phyloP scores from a whole-genome alignment of 2,888 invertebrate species.

The Pelosia muscerda region DNA sequence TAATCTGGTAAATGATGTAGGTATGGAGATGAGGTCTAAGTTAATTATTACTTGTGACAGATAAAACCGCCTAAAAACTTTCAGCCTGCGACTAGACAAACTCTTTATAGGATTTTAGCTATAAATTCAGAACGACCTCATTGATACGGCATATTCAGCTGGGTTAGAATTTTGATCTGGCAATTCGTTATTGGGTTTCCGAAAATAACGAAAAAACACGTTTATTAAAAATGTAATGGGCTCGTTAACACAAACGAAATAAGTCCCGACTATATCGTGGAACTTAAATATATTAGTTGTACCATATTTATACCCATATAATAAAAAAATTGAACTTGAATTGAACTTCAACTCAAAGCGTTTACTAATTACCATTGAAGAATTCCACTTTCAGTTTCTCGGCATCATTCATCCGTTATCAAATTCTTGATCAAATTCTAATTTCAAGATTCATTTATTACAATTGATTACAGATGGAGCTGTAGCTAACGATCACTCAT shows the following conservation, averaged over 20 bases:
- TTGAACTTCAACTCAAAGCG: no score
- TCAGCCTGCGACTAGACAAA: background rate
- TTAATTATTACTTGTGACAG: slow-evolving; percentile 2
- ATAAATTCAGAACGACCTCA: background rate
- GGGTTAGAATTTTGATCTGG: no score
- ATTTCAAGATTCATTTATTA: background rate
- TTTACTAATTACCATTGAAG: background rate
- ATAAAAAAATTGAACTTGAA: no score
- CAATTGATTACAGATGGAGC: no score
- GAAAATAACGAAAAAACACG: background rate
- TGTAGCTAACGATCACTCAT: no score
- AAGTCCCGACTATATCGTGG: no score
- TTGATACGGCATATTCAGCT: no score
- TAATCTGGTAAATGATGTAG: slow-evolving; percentile 36
- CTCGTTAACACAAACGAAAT: background rate
- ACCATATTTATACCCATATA: no score
- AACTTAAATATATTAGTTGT: no score
- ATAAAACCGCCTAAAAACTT: background rate
- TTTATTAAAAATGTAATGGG: background rate
- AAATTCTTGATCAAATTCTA: background rate
- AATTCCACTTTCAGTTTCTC: background rate
- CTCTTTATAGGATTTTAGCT: background rate
- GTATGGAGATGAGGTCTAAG: slow-evolving; percentile 24
- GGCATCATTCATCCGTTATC: background rate
- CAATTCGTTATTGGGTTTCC: background rate